These are phyloP conservation scores for Augiades crinisus DNA, from an alignment of 2,888 invertebrate genomes.

Conservation along the genomic window DNA sequence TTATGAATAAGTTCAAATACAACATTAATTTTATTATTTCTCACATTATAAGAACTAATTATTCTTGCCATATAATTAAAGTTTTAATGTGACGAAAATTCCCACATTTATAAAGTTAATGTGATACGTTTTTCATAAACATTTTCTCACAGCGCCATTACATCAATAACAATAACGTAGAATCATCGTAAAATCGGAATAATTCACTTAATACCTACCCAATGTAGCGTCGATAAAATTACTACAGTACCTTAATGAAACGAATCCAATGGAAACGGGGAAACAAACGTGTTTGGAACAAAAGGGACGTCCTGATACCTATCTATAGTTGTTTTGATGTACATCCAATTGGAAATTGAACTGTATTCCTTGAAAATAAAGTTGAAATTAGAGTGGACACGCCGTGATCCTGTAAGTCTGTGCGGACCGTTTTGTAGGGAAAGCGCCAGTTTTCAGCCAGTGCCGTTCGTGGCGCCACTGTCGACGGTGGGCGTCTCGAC, in stretches of 20 bases:
- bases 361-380: slow-evolving; percentile 40
- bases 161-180: slow-evolving; percentile 11
- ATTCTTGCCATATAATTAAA: too few species aligned
- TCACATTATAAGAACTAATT: too few species aligned
- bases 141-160: slow-evolving; percentile 9
- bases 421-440: slow-evolving; percentile 56
- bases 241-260: slow-evolving; percentile 57
- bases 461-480: slow-evolving; percentile 76
- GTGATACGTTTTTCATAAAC: not conserved
- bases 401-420: slow-evolving; percentile 42
- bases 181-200: slow-evolving; percentile 17
- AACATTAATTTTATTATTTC: too few species aligned
- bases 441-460: slow-evolving; percentile 55
- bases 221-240: slow-evolving; percentile 48
- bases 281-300: slow-evolving; percentile 63
- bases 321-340: slow-evolving; percentile 37
- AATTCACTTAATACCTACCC: slow-evolving; percentile 28
- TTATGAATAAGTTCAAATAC: too few species aligned
- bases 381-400: slow-evolving; percentile 29
- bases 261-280: slow-evolving; percentile 59
- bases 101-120: not conserved
- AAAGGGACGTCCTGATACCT: slow-evolving; percentile 68
- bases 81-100: not conserved
- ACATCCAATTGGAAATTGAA: slow-evolving; percentile 30
- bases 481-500: slow-evolving; percentile 68